Evolutionary conservation across 2,888 invertebrate genomes (phyloP).

Genomic region (Dastarcus helophoroides): DNA sequence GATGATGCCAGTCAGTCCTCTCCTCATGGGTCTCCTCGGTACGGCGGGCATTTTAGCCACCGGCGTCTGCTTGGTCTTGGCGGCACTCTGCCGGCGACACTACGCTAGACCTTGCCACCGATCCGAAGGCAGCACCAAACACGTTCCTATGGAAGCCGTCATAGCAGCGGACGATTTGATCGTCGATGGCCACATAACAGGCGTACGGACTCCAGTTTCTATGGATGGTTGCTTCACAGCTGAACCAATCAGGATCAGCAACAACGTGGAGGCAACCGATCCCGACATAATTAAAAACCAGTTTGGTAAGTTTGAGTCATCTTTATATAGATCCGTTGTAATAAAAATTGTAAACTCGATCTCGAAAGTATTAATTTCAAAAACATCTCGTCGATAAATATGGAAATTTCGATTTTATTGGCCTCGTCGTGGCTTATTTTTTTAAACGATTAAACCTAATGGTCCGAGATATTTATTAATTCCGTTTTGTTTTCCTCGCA

Average conservation of each 20-base stretch:
- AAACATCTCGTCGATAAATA: too few species aligned
- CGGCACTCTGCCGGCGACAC: slow-evolving; percentile 50
- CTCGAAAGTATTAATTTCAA: too few species aligned
- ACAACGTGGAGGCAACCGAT: slow-evolving; percentile 56
- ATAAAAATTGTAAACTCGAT: too few species aligned
- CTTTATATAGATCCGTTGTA: too few species aligned
- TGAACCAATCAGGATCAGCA: slow-evolving; percentile 40
- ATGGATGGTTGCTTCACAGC: slow-evolving; percentile 42
- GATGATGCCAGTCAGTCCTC: slow-evolving; percentile 57
- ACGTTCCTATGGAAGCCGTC: slow-evolving; percentile 36
- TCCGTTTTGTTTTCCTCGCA: too few species aligned
- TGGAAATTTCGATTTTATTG: too few species aligned
- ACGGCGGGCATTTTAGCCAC: slow-evolving; percentile 66
- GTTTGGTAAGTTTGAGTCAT: slow-evolving; percentile 67
- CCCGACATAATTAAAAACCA: slow-evolving; percentile 82
- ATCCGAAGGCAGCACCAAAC: slow-evolving; percentile 24
- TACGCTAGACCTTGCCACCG: slow-evolving; percentile 30
- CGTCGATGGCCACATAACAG: slow-evolving; percentile 32
- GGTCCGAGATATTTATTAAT: too few species aligned
- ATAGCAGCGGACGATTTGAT: slow-evolving; percentile 34
- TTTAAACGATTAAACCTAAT: too few species aligned
- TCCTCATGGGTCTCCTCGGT: slow-evolving; percentile 64
- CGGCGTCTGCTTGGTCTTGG: slow-evolving; percentile 64
- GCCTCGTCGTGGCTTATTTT: too few species aligned
- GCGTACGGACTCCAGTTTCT: slow-evolving; percentile 34